Evolutionary conservation across 2,888 invertebrate genomes (phyloP), one percentile per base, ranked within the genome.

Genomic region (Neoascia interrupta): DNA sequence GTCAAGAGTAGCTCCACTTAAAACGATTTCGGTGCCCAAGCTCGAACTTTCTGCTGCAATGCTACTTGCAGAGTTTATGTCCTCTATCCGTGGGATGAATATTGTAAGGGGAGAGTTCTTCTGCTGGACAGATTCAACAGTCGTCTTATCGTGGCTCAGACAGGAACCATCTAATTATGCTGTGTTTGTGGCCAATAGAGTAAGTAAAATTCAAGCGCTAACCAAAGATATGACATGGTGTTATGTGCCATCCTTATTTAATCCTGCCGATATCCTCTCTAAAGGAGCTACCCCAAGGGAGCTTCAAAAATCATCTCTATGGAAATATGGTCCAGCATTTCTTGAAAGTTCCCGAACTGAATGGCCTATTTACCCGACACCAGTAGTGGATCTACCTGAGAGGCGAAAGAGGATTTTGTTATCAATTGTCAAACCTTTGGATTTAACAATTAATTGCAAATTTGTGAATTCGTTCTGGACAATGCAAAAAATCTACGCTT

Each of bases 21-120:
- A 80, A 36, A 45, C 68, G 2, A 16, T 68, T 10, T 68, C 81
- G 4, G 61, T 81, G 13, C 80, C 81, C 1, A 82, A 80, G 37
- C 36, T 81, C 2, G 73, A 81, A 21, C 36, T 81, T 5, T 58
- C 72, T 5, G 75, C 74, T 5, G 73, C 81, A 0, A 31, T 43
- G 5, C 49, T 66, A 8, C 66, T 68, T 34, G 36, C 80, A n/a
- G 56, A 74, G 28, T 21, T 69, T 10, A 28, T 56, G 1, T 23
- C 43, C n/a, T 31, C 8, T 31, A 2, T 31, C 8, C 10, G 10
- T 31, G n/a, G 10, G 31, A n/a, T 31, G 31, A n/a, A 31, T 26
- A 11, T 51, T n/a, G n/a, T 2, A 61, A 63, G 2, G n/a, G 49
- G 15, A 61, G 74, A 11, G 34, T 15, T 39, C 11, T 51, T 56